Base-by-base conservation (phyloP, 2,888 invertebrate genomes). In the Teleogryllus oceanicus region DNA sequence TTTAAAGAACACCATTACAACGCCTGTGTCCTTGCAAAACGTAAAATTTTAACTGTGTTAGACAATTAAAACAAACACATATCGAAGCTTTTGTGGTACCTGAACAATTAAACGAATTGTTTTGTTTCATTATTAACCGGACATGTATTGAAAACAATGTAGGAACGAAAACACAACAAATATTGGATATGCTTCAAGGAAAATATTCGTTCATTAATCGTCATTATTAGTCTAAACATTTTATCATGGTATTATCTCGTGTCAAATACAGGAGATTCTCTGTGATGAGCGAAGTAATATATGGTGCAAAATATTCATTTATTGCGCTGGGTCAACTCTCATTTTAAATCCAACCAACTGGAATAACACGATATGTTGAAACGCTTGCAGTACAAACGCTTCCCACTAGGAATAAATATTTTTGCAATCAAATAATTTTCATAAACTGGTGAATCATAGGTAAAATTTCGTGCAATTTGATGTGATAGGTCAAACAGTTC, bases 141-240 rank as follows among this genome's bases (percentile, higher is more conserved):
- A 62, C 16, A 62, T 62, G 62, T 13, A 62, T 62, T 62, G 13
- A 13, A 62, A 62, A 62, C 13, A 62, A 62, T 62, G 62, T 13
- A 62, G 62, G 13, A 62, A 62, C 62, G 62, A 18, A 62, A 62
- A 62, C 62, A n/a, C 62, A 62, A 62, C 62, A n/a, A 18, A 62
- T 37, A 8, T 37, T 37, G 37, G 37, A 62, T 18, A 62, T n/a
- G 62, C 62, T 62, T n/a, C 62, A 62, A 62, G n/a, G 62, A n/a
- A 62, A 62, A 62, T 62, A 62, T 62, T 62, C 62, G n/a, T n/a
- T 62, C 62, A 62, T 62, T 62, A 62, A 62, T 62, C 62, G 62
- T 62, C 13, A 62, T 62, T 62, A 62, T 62, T 62, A 62, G n/a
- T 62, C 62, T n/a, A n/a, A 62, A 62, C n/a, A 62, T 62, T 62